phyloP scores from a whole-genome alignment of 2,113 vertebrate genomes.

The Prietella phreatophila region DNA sequence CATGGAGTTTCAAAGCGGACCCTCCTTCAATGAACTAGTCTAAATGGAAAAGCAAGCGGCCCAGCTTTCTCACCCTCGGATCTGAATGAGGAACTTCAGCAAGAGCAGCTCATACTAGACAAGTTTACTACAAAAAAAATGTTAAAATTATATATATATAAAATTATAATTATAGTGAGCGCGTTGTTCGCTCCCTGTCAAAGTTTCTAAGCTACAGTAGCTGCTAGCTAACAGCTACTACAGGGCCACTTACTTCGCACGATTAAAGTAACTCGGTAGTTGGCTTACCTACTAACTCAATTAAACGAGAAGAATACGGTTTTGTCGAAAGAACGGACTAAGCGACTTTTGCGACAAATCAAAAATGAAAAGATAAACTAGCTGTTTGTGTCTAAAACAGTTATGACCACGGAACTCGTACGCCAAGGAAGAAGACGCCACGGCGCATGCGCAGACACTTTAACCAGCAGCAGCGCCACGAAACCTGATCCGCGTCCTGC shows the following conservation, averaged over 20 bases:
- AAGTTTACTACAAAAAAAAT: too few species aligned
- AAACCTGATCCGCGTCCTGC: slow-evolving; percentile 4
- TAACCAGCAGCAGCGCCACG: neutral
- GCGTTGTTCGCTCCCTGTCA: neutral
- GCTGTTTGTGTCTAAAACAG: neutral
- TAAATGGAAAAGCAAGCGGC: neutral
- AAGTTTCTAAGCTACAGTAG: slow-evolving; percentile 3
- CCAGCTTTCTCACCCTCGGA: neutral
- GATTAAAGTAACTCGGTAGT: neutral
- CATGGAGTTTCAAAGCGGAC: slow-evolving; percentile 13
- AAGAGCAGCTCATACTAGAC: neutral
- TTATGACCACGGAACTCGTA: slow-evolving; percentile 4
- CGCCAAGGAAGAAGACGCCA: neutral
- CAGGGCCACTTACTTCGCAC: neutral
- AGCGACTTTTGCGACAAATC: neutral
- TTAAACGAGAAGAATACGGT: neutral
- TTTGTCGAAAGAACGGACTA: neutral
- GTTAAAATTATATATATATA: too few species aligned
- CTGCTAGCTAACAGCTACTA: slow-evolving; percentile 15
- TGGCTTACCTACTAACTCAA: neutral
- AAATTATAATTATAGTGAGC: neutral
- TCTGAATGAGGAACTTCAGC: neutral
- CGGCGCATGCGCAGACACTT: slow-evolving; percentile 26
- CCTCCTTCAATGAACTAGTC: neutral
- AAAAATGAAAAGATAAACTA: neutral